These are phyloP conservation scores for Lampris incognitus DNA, from an alignment of 2,113 vertebrate genomes.

Conservation along the genomic window DNA sequence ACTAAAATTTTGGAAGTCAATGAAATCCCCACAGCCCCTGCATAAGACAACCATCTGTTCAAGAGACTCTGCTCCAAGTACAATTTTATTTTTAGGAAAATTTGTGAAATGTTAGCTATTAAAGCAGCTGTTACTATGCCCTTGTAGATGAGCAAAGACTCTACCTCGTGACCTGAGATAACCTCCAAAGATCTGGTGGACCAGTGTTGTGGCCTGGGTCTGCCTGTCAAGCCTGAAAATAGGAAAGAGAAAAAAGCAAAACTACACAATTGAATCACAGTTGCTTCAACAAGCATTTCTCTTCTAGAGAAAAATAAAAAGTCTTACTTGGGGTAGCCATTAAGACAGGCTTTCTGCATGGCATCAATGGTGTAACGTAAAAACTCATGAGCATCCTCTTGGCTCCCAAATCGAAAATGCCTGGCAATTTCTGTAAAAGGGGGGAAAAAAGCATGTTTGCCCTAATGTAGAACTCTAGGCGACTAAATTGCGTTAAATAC, in stretches of 20 bases:
- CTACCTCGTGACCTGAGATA: slow-evolving; percentile 95
- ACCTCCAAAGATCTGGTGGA: slow-evolving; percentile 97
- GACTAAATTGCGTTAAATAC: too few species aligned
- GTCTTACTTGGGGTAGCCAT: slow-evolving; percentile 89
- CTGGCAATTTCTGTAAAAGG: slow-evolving; percentile 88
- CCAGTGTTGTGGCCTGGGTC: slow-evolving; percentile 92
- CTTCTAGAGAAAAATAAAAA: background rate
- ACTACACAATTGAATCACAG: background rate
- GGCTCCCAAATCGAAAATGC: slow-evolving; percentile 93
- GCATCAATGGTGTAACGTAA: slow-evolving; percentile 94
- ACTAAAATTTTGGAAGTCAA: too few species aligned
- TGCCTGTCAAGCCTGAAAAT: slow-evolving; percentile 90
- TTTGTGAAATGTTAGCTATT: background rate
- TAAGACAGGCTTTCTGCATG: slow-evolving; percentile 97
- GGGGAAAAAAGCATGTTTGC: background rate
- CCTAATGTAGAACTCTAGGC: background rate
- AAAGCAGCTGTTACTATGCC: background rate
- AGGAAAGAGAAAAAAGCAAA: background rate
- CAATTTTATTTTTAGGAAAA: too few species aligned
- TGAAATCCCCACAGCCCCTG: too few species aligned
- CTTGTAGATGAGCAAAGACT: slow-evolving; percentile 24
- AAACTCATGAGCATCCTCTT: slow-evolving; percentile 97
- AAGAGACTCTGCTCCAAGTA: too few species aligned
- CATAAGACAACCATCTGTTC: too few species aligned
- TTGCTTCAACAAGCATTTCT: background rate